Evolutionary conservation across 1,140 invertebrate species (phyloP).

Genomic region (Trachymyrmex septentrionalis): DNA sequence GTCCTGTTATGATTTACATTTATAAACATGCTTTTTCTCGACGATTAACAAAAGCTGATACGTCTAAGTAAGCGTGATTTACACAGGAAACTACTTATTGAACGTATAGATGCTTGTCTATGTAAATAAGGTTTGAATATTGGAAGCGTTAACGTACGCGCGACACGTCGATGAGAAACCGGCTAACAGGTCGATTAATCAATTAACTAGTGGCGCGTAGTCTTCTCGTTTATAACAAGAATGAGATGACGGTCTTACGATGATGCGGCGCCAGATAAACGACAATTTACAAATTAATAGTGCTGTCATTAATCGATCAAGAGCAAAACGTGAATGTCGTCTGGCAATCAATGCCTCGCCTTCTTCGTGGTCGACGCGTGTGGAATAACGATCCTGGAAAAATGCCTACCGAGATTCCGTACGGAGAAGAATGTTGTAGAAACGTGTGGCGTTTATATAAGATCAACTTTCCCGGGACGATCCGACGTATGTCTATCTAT

Average conservation of each 20-base stretch:
- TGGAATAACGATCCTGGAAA: constrained; percentile 63
- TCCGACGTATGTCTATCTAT: constrained; percentile 52
- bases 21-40: background rate
- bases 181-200: constrained; percentile 61
- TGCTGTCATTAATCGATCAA: constrained; percentile 57
- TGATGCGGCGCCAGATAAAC: background rate
- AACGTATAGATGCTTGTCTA: background rate
- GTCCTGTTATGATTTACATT: constrained; percentile 9
- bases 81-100: background rate
- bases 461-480: constrained; percentile 44
- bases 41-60: constrained; percentile 8
- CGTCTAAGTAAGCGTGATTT: background rate
- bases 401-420: constrained; percentile 45
- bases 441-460: constrained; percentile 64
- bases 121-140: background rate
- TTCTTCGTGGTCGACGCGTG: constrained; percentile 25
- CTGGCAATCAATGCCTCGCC: constrained; percentile 48
- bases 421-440: constrained; percentile 55
- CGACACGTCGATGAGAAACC: constrained; percentile 23
- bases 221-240: constrained; percentile 15
- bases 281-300: constrained; percentile 64
- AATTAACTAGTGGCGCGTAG: constrained; percentile 41
- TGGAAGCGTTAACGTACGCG: background rate
- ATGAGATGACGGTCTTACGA: constrained; percentile 18
- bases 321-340: constrained; percentile 56